phyloP scores from a whole-genome alignment of 1,140 invertebrate genomes.

The Drosophila persimilis region DNA sequence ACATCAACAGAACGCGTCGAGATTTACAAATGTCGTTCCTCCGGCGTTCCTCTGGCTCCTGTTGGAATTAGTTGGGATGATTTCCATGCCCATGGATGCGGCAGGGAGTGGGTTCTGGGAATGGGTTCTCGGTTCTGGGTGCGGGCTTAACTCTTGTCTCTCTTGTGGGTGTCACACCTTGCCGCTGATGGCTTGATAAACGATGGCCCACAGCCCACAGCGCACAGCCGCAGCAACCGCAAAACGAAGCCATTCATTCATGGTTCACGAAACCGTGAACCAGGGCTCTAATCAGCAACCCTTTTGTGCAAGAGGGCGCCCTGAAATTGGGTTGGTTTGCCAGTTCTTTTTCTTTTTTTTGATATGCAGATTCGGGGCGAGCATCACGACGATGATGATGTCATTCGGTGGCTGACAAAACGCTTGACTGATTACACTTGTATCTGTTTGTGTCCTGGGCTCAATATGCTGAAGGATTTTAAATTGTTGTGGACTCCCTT shows the following conservation, averaged over 20 bases:
- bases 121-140: slow-evolving; percentile 8
- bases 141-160: slow-evolving; percentile 2
- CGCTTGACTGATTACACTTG: slow-evolving; percentile 83
- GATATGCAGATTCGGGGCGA: slow-evolving; percentile 70
- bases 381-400: slow-evolving; percentile 55
- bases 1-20: slow-evolving; percentile 74
- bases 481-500: slow-evolving; percentile 69
- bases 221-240: slow-evolving; percentile 33
- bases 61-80: slow-evolving; percentile 72
- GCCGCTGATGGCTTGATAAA: slow-evolving; percentile 67
- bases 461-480: slow-evolving; percentile 72
- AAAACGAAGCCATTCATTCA: slow-evolving; percentile 56
- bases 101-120: slow-evolving; percentile 19
- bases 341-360: slow-evolving; percentile 56
- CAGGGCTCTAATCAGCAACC: slow-evolving; percentile 74
- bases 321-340: slow-evolving; percentile 51
- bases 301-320: slow-evolving; percentile 45
- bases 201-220: slow-evolving; percentile 37
- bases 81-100: slow-evolving; percentile 13
- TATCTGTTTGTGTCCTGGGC: slow-evolving; percentile 69
- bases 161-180: slow-evolving; percentile 56
- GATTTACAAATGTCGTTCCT: slow-evolving; percentile 59
- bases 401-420: slow-evolving; percentile 75
- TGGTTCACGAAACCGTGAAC: slow-evolving; percentile 60
- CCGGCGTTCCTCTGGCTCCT: slow-evolving; percentile 12